Percentiles rank a stretch among this genome's conserved stretches.
Evolutionary conservation across 53 echinoderm and acorn worm genomes (phyloP).

Genomic region (Astropecten irregularis): DNA sequence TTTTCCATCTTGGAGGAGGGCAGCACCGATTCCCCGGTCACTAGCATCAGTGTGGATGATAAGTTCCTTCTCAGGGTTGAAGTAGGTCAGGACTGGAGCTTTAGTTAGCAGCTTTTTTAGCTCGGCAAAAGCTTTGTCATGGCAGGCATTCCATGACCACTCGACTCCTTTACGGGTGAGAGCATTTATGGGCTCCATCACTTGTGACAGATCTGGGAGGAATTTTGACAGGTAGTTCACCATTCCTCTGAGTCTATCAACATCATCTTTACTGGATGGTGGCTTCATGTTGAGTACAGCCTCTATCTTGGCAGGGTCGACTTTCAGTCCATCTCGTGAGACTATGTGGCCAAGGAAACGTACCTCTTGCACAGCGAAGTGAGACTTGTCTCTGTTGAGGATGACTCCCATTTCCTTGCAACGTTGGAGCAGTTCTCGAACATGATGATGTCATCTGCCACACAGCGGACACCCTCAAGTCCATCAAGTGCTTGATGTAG

Average conservation of each 20-base stretch:
- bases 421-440: slow-evolving; percentile 44
- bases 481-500: slow-evolving; percentile 57
- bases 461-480: slow-evolving; percentile 55
- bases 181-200: slow-evolving; percentile 43
- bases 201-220: slow-evolving; percentile 31
- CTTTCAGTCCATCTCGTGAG: slow-evolving; percentile 56
- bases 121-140: slow-evolving; percentile 49
- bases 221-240: slow-evolving; percentile 62
- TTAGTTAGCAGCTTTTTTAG: slow-evolving; percentile 39
- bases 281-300: slow-evolving; percentile 56
- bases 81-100: slow-evolving; percentile 61
- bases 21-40: slow-evolving; percentile 52
- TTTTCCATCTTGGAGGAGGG: slow-evolving; percentile 63
- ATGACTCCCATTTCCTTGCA: slow-evolving; percentile 68
- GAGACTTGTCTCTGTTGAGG: slow-evolving; percentile 67
- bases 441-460: slow-evolving; percentile 63
- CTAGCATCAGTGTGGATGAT: slow-evolving; percentile 57
- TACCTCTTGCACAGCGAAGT: slow-evolving; percentile 46
- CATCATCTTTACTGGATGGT: slow-evolving; percentile 38
- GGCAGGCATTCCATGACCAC: slow-evolving; percentile 61
- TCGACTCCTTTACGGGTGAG: slow-evolving; percentile 50
- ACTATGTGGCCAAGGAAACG: slow-evolving; percentile 66
- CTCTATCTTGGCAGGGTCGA: slow-evolving; percentile 58
- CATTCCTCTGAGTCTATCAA: slow-evolving; percentile 52
- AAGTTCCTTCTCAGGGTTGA: slow-evolving; percentile 20